A percentile compares a stretch with the other conserved stretches of the same genome.
These are phyloP conservation scores for Nomada flava DNA, from an alignment of 2,888 invertebrate species.

Conservation along the genomic window DNA sequence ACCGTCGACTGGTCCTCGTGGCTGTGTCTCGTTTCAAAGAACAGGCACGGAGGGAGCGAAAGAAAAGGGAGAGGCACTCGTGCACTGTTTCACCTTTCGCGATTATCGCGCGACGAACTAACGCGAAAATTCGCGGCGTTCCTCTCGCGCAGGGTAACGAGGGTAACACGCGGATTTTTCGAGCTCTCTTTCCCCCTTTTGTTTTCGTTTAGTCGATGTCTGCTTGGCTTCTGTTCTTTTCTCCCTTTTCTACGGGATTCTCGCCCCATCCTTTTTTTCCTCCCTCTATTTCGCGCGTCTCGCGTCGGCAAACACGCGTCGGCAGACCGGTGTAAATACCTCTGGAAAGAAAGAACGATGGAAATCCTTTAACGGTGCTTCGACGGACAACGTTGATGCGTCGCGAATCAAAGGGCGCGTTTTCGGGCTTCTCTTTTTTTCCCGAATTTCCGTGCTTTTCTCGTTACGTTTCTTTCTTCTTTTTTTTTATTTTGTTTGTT, in stretches of 20 bases:
- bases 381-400: constrained; percentile 20
- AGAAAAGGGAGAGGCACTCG: not conserved
- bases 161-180: constrained; percentile 40
- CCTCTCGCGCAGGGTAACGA: constrained; percentile 34
- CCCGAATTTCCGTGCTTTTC: not conserved
- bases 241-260: constrained; percentile 11
- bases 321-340: not conserved
- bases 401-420: constrained; percentile 36
- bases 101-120: constrained; percentile 6
- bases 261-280: not conserved
- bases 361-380: constrained; percentile 25
- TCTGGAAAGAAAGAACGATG: constrained; percentile 11
- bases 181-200: constrained; percentile 5
- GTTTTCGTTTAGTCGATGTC: constrained; percentile 2
- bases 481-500: not conserved
- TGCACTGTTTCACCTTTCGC: constrained; percentile 1
- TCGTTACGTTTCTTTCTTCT: not conserved
- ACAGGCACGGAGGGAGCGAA: not conserved
- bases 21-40: not conserved
- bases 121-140: constrained; percentile 41
- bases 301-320: constrained; percentile 29
- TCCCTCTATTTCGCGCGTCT: constrained; percentile 14
- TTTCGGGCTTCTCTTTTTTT: not conserved
- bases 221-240: not conserved
- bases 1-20: not conserved